Evolutionary conservation across 2,888 invertebrate genomes (phyloP), one percentile per base, ranked within the genome.

Genomic region (Lepidocyrtinus sp.): DNA sequence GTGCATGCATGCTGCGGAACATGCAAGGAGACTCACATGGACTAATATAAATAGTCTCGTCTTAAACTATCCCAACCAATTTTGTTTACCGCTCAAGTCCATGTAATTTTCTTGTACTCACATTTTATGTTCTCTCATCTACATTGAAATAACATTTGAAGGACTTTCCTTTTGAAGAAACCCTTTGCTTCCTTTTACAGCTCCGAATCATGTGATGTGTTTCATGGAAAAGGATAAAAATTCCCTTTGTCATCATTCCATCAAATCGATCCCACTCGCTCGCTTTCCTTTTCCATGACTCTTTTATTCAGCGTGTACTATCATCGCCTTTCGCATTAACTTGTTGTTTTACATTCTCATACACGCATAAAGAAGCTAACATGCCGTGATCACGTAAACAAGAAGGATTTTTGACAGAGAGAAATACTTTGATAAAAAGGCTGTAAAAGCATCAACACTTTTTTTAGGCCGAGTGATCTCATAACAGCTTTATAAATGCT

Each of bases 161-260:
- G 36, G 36, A 36, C 36, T 36, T 36, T 36, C 36, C 12, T 12
- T 36, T 36, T 5, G 36, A 36, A 36, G 12, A 36, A 5, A 12
- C 12, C 5, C 36, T 36, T 36, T 7, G 5, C 36, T 36, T 36
- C 36, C 36, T 36, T 36, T 12, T 36, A 7, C 36, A 36, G n/a
- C n/a, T n/a, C n/a, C n/a, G n/a, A n/a, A n/a, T n/a, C n/a, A n/a
- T n/a, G n/a, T n/a, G n/a, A n/a, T n/a, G n/a, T n/a, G n/a, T n/a
- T n/a, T n/a, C n/a, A n/a, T n/a, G 17, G 55, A 68, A 26, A 50
- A 55, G 69, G 55, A 69, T 36, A 36, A 55, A 71, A 71, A 62
- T n/a, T 61, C 71, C 70, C 61, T 61, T 70, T 71, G 71, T 71
- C 71, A 71, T 71, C 36, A 71, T 36, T 36, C 5, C 59, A 59